Conservation (phyloP, 2,888 invertebrate genomes). For the Torymus texanus region DNA sequence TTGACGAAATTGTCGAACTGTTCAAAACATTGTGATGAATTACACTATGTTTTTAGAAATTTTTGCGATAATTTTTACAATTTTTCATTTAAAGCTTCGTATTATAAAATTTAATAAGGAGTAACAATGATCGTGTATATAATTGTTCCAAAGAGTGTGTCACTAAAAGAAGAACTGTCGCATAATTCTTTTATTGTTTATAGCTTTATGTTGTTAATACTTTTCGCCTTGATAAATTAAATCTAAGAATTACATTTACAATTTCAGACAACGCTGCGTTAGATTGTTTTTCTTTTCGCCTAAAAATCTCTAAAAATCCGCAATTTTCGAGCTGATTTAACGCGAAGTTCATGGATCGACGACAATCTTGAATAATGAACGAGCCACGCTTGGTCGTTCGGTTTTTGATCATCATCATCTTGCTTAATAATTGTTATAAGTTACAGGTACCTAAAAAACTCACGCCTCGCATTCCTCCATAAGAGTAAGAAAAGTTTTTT, state of each 20-base stretch:
- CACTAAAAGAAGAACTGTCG: no score
- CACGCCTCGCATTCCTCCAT: constrained; percentile 59
- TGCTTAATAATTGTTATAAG: constrained; percentile 57
- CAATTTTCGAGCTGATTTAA: neutral
- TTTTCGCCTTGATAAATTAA: no score
- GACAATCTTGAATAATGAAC: neutral
- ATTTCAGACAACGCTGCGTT: no score
- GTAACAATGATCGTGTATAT: no score
- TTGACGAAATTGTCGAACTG: neutral
- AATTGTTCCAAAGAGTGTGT: no score
- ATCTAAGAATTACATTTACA: no score
- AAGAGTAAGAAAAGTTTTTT: constrained; percentile 64
- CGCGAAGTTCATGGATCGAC: constrained; percentile 6
- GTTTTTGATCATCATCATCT: constrained; percentile 12
- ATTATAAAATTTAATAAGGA: no score
- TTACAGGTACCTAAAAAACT: constrained; percentile 65
- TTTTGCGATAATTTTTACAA: no score
- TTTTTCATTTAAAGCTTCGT: no score
- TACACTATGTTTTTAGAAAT: no score
- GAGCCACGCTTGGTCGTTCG: neutral
- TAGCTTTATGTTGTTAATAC: no score
- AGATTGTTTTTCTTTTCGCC: neutral
- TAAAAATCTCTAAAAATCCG: neutral
- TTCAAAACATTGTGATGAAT: neutral
- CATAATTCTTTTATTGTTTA: no score